Conservation (phyloP, 2,113 vertebrate genomes). For the Hemiprocne comata region DNA sequence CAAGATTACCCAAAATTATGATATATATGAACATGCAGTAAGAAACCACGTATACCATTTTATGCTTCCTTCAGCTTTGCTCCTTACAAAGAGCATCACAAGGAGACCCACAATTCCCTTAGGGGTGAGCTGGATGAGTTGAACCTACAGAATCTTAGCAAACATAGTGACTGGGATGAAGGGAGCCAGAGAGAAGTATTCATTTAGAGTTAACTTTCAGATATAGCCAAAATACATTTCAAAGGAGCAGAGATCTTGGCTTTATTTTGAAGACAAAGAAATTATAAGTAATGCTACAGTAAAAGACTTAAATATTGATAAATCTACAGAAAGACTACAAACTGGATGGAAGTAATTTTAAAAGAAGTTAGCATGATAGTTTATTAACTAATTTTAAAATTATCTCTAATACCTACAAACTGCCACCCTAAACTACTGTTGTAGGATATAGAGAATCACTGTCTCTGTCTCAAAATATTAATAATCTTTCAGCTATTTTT, state of each 20-base stretch:
- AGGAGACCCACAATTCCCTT: not conserved
- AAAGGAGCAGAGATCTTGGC: not conserved
- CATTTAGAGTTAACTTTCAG: not conserved
- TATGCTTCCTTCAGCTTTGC: not conserved
- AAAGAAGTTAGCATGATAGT: not conserved
- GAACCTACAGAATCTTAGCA: not conserved
- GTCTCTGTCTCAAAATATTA: not conserved
- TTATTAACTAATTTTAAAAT: not conserved
- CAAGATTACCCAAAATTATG: not conserved
- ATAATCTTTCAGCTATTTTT: not conserved
- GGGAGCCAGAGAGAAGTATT: not conserved
- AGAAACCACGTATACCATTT: not conserved
- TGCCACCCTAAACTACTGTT: not conserved
- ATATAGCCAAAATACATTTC: not conserved
- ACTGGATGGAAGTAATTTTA: not conserved
- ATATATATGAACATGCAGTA: not conserved
- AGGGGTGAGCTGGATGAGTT: rapidly evolving
- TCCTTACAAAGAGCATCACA: not conserved
- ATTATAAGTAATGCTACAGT: not conserved
- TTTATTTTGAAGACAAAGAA: not conserved
- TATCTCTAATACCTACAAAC: not conserved
- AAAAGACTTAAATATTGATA: not conserved
- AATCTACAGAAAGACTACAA: not conserved
- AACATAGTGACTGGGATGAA: not conserved
- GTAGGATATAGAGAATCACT: not conserved